Evolutionary conservation across 2,888 invertebrate species (phyloP).

Genomic region (Phengaris arion): DNA sequence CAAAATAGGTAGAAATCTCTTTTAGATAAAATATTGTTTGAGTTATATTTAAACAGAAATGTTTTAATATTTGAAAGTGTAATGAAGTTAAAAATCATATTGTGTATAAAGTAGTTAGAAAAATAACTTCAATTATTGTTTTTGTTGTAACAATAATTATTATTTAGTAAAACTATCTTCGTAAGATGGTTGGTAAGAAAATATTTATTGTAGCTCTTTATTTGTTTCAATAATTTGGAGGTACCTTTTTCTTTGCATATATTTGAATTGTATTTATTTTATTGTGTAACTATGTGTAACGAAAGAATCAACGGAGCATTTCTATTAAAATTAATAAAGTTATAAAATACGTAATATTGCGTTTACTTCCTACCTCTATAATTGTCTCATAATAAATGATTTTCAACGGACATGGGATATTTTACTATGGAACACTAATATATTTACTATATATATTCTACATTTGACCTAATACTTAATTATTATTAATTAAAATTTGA

Average conservation of each 20-base stretch:
- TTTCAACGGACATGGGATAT: no score
- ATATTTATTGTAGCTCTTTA: not conserved
- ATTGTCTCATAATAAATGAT: not conserved
- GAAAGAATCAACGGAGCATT: not conserved
- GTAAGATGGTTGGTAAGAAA: not conserved
- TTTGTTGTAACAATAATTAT: not conserved
- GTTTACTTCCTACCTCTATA: not conserved
- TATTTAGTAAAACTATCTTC: not conserved
- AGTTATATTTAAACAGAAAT: not conserved
- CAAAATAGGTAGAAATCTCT: no score
- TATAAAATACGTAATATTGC: not conserved
- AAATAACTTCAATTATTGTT: not conserved
- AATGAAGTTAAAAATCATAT: not conserved
- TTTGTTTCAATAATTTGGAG: not conserved
- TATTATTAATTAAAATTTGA: no score
- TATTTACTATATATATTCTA: no score
- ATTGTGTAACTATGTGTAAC: not conserved
- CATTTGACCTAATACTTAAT: no score
- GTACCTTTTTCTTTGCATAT: not conserved
- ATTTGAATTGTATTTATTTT: not conserved
- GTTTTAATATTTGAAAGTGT: not conserved
- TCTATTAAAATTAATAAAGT: slow-evolving; percentile 7
- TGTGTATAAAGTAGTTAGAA: slow-evolving; percentile 10
- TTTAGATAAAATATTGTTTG: no score
- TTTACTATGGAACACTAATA: no score